phyloP scores from a whole-genome alignment of 2,797 vertebrate species.

The Periparus ater region DNA sequence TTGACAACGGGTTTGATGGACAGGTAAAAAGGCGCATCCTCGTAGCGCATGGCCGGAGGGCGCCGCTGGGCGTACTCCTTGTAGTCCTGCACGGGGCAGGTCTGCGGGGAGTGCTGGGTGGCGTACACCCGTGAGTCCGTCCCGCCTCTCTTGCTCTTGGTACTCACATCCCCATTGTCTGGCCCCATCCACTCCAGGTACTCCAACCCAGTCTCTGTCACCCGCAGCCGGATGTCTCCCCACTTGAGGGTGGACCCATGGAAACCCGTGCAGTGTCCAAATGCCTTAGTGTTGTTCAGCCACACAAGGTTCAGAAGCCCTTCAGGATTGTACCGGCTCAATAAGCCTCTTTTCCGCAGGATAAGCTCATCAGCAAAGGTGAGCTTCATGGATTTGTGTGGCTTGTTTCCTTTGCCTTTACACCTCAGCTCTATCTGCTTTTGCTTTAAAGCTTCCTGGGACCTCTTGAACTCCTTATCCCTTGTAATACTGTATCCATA shows the following conservation, averaged over 20 bases:
- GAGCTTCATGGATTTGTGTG: slow-evolving; percentile 88
- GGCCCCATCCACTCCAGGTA: slow-evolving; percentile 86
- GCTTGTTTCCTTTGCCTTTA: slow-evolving; percentile 87
- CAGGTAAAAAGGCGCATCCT: slow-evolving; percentile 84
- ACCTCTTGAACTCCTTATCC: slow-evolving; percentile 85
- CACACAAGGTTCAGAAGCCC: slow-evolving; percentile 85
- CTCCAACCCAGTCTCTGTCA: slow-evolving; percentile 81
- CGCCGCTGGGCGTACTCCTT: slow-evolving; percentile 85
- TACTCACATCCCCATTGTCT: slow-evolving; percentile 74
- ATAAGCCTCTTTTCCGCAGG: slow-evolving; percentile 81
- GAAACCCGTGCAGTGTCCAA: slow-evolving; percentile 85
- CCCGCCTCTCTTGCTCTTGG: slow-evolving; percentile 79
- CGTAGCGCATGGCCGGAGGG: slow-evolving; percentile 84
- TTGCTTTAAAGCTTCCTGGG: slow-evolving; percentile 85
- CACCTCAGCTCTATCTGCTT: slow-evolving; percentile 85
- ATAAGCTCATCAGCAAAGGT: slow-evolving; percentile 86
- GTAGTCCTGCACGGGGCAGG: slow-evolving; percentile 85
- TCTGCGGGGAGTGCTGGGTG: slow-evolving; percentile 82
- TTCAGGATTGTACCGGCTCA: slow-evolving; percentile 84
- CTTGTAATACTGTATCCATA: slow-evolving; percentile 86
- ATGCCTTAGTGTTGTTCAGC: slow-evolving; percentile 86
- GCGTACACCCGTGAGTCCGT: slow-evolving; percentile 83
- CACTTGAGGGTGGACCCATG: slow-evolving; percentile 85
- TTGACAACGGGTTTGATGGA: slow-evolving; percentile 86
- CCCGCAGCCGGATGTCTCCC: slow-evolving; percentile 82